Evolutionary conservation across 2,888 invertebrate species (phyloP).

Genomic region (Netelia melanura): DNA sequence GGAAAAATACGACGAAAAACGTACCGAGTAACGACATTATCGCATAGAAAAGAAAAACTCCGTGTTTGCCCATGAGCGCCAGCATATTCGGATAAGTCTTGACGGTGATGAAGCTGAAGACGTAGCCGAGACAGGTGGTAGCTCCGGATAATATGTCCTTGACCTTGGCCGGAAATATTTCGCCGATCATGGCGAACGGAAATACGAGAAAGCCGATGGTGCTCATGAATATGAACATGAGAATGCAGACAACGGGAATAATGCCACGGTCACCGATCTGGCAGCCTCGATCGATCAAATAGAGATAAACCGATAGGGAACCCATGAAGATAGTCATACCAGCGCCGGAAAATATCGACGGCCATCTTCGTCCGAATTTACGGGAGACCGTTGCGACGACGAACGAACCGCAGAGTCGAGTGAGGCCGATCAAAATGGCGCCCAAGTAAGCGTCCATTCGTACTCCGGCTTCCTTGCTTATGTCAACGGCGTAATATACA

Average conservation of each 20-base stretch:
- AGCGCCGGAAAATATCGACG: slow-evolving; percentile 87
- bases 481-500: slow-evolving; percentile 87
- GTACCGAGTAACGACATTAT: slow-evolving; percentile 85
- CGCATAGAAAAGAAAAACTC: slow-evolving; percentile 86
- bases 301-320: slow-evolving; percentile 84
- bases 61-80: slow-evolving; percentile 82
- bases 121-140: slow-evolving; percentile 85
- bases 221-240: slow-evolving; percentile 86
- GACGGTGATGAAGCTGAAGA: slow-evolving; percentile 86
- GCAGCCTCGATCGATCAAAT: slow-evolving; percentile 77
- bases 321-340: slow-evolving; percentile 87
- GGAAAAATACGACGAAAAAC: slow-evolving; percentile 84
- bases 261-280: slow-evolving; percentile 75
- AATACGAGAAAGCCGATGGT: slow-evolving; percentile 86
- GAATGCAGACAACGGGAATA: slow-evolving; percentile 84
- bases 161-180: slow-evolving; percentile 86
- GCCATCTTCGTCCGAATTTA: slow-evolving; percentile 86
- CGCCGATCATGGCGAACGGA: slow-evolving; percentile 87
- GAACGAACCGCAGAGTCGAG: slow-evolving; percentile 85
- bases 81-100: slow-evolving; percentile 86
- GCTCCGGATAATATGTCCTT: slow-evolving; percentile 86
- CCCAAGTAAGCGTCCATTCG: slow-evolving; percentile 85
- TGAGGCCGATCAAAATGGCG: slow-evolving; percentile 86
- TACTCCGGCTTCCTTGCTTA: slow-evolving; percentile 85
- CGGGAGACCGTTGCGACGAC: slow-evolving; percentile 85